Percentiles rank a stretch among this genome's conserved stretches.
phyloP scores from a whole-genome alignment of 1,140 invertebrate species.

The Lasioglossum albipes region DNA sequence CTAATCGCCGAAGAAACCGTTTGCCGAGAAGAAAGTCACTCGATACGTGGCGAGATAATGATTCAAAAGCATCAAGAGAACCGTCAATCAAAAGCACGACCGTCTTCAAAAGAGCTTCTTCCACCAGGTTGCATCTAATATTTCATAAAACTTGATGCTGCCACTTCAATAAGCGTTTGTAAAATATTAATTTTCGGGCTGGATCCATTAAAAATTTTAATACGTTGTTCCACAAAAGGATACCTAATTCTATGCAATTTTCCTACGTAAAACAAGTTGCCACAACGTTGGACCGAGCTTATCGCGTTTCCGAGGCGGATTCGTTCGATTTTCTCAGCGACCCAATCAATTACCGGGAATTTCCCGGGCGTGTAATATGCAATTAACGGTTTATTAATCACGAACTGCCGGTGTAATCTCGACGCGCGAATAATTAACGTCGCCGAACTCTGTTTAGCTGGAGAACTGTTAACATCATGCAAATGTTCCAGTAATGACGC shows the following conservation, averaged over 20 bases:
- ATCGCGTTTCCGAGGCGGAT: background rate
- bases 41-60: no score
- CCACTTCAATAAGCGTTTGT: no score
- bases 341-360: constrained; percentile 39
- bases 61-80: no score
- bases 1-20: background rate
- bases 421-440: constrained; percentile 48
- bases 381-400: constrained; percentile 53
- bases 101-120: no score
- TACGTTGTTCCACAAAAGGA: background rate
- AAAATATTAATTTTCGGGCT: no score
- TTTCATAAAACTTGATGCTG: no score
- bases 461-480: constrained; percentile 46
- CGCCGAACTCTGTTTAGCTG: constrained; percentile 41
- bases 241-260: background rate
- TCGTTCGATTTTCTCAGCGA: constrained; percentile 11
- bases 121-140: no score
- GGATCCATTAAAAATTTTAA: no score
- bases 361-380: constrained; percentile 35
- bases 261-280: constrained; percentile 4
- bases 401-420: constrained; percentile 34
- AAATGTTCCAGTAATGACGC: constrained; percentile 54
- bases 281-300: no score
- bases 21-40: background rate
- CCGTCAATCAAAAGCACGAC: no score